Evolutionary conservation across 2,888 invertebrate species (phyloP), one percentile per base, ranked within the genome.

Genomic region (Lapara coniferarum): DNA sequence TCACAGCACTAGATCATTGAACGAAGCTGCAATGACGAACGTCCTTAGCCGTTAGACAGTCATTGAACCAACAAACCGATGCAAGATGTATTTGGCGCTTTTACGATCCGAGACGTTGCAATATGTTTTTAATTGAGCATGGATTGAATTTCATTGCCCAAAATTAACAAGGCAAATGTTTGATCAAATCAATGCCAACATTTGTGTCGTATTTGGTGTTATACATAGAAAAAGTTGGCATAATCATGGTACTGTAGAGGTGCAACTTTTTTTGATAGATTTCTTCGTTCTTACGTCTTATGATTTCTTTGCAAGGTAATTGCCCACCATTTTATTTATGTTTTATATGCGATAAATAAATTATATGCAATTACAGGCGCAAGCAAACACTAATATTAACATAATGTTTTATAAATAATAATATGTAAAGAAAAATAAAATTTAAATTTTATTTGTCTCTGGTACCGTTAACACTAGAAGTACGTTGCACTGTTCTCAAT

Each of bases 111-210:
- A 37, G 37, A 14, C 53, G 16, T 12, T n/a, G 13, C 63, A 63
- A 49, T 63, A 49, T 63, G 63, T 63, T 49, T 63, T 63, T 63
- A 63, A 63, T 63, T 63, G 49, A 58, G n/a, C 57, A 46, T 63
- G 49, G 19, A 19, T 63, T 19, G 19, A 19, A 46, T 63, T 63
- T 63, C 63, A 25, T 63, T 63, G 13, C 49, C 44, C 10, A 63
- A 49, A 63, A 19, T 55, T n/a, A 55, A 55, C 8, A 8, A 7
- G 5, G 37, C 37, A 2, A 37, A 37, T 37, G 37, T 37, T 37
- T 37, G 37, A 37, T 7, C 8, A 37, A 37, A 37, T 8, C 5
- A 37, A 37, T 37, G 37, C 37, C 37, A 37, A 37, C 37, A 37
- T 37, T 37, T 37, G 37, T 37, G 37, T 37, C 37, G 37, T 37